Conservation (phyloP, 2,888 invertebrate genomes). For the Calameuta idolon region DNA sequence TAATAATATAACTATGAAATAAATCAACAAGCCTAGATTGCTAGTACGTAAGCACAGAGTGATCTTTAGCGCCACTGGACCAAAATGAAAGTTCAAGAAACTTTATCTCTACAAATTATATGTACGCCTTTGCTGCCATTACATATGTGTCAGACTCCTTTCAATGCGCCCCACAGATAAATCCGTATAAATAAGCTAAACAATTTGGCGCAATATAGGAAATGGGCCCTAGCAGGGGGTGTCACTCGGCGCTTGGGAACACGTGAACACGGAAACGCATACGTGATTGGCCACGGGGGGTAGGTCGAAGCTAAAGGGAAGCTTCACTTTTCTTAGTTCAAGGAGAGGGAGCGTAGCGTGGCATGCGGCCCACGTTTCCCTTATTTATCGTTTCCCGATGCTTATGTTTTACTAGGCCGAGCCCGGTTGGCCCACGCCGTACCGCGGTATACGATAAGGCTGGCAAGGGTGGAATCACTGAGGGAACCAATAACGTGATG, state of each 20-base stretch:
- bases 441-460: conserved; percentile 59
- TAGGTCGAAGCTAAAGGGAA: background rate
- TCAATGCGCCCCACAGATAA: conserved; percentile 27
- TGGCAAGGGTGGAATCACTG: conserved; percentile 66
- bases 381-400: conserved; percentile 68
- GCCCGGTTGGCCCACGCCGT: conserved; percentile 43
- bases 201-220: conserved; percentile 48
- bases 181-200: conserved; percentile 52
- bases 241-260: conserved; percentile 25
- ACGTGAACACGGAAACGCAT: conserved; percentile 41
- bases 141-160: too few species aligned
- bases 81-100: too few species aligned
- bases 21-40: too few species aligned
- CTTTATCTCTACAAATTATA: too few species aligned
- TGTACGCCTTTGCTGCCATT: too few species aligned
- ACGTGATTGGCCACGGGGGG: conserved; percentile 41
- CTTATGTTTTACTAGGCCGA: conserved; percentile 66
- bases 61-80: too few species aligned
- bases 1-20: too few species aligned
- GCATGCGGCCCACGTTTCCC: conserved; percentile 66
- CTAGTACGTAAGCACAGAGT: too few species aligned
- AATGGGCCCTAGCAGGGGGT: conserved; percentile 14
- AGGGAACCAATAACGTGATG: conserved; percentile 68
- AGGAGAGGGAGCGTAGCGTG: conserved; percentile 29
- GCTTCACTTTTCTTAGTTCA: conserved; percentile 4